phyloP scores from a whole-genome alignment of 2,797 vertebrate genomes.

The Tokudaia tokunoshimensis region DNA sequence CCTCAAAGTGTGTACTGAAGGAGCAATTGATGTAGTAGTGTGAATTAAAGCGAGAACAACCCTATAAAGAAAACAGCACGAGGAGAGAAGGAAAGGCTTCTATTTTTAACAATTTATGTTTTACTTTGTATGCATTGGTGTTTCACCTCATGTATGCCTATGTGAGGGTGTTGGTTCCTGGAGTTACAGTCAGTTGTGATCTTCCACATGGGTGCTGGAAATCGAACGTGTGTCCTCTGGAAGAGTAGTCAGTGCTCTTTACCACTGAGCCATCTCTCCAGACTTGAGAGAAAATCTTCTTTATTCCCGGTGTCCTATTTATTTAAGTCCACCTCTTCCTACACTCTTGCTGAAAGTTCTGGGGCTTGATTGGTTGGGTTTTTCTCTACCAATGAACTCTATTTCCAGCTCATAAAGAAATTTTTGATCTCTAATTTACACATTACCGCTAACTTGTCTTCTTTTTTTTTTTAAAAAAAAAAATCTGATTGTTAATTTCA shows the following conservation, averaged over 20 bases:
- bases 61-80: conserved; percentile 10
- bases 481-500: conserved; percentile 4
- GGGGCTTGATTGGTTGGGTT: neutral
- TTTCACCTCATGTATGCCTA: neutral
- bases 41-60: neutral
- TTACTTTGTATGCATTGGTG: neutral
- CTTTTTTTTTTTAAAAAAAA: conserved; percentile 5
- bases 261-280: neutral
- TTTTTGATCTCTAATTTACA: conserved; percentile 3
- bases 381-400: neutral
- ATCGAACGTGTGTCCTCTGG: neutral
- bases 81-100: neutral
- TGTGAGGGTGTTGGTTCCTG: neutral
- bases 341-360: neutral
- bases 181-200: neutral
- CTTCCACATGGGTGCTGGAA: neutral
- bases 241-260: neutral
- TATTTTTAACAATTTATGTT: neutral
- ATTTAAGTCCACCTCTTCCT: conserved; percentile 18
- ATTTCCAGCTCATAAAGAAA: neutral
- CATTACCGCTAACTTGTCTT: neutral
- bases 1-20: neutral
- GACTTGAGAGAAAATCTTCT: neutral
- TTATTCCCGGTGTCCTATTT: neutral
- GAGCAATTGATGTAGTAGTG: neutral